phyloP scores from a whole-genome alignment of 2,797 vertebrate genomes.

The Lycodopsis pacificus region DNA sequence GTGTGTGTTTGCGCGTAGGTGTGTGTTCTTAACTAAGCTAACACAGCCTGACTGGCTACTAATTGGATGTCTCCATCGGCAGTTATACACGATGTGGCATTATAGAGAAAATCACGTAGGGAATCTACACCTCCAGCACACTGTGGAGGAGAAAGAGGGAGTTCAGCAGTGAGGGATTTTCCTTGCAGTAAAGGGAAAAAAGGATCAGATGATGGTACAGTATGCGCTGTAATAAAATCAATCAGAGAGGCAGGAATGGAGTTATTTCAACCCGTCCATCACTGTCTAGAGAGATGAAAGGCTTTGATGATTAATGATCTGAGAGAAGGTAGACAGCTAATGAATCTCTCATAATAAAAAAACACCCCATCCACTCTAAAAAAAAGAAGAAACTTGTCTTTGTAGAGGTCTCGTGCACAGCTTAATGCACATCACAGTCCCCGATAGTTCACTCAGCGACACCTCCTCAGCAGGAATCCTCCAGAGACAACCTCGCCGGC shows the following conservation, averaged over 20 bases:
- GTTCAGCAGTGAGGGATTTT: conserved; percentile 42
- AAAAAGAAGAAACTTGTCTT: conserved; percentile 22
- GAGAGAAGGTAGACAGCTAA: conserved; percentile 55
- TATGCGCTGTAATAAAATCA: conserved; percentile 47
- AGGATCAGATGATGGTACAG: conserved; percentile 32
- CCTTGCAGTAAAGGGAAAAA: conserved; percentile 10
- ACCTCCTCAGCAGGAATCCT: conserved; percentile 73
- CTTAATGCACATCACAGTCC: conserved; percentile 71
- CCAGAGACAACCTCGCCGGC: conserved; percentile 68
- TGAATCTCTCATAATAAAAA: conserved; percentile 48
- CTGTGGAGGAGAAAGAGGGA: conserved; percentile 24
- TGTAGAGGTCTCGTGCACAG: conserved; percentile 58
- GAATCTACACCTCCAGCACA: conserved; percentile 32
- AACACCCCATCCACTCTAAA: not conserved
- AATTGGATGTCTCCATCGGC: conserved; percentile 79
- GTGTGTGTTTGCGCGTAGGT: conserved; percentile 40
- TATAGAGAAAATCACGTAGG: conserved; percentile 50
- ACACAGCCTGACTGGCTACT: conserved; percentile 75
- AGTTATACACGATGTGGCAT: conserved; percentile 54
- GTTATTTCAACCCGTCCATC: conserved; percentile 59
- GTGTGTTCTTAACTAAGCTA: conserved; percentile 76
- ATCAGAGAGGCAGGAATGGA: conserved; percentile 45
- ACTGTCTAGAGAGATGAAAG: conserved; percentile 42
- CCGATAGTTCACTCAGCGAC: conserved; percentile 74
- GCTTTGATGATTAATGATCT: conserved; percentile 65